Conservation (phyloP, 2,113 vertebrate species). For the Bubo bubo region DNA sequence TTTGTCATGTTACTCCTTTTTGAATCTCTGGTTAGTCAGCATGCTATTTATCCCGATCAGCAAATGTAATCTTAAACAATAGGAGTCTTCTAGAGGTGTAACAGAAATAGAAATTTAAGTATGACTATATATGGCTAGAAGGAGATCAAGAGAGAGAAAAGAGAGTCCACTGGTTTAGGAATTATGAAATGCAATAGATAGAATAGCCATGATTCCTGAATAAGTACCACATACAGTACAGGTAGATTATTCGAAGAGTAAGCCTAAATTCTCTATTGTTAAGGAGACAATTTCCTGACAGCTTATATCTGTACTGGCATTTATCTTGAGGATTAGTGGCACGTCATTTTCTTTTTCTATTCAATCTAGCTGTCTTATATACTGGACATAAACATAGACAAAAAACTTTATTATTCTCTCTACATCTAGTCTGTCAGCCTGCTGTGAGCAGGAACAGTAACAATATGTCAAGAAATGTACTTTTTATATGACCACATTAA, state of each 20-base stretch:
- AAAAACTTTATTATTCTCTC: slow-evolving; percentile 22
- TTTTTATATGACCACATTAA: neutral
- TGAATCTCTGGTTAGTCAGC: neutral
- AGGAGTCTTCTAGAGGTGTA: neutral
- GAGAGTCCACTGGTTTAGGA: neutral
- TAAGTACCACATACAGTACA: neutral
- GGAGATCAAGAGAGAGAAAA: neutral
- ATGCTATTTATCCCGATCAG: neutral
- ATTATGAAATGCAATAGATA: neutral
- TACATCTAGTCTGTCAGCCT: neutral
- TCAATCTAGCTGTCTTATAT: neutral
- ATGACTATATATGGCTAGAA: neutral
- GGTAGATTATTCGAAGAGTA: neutral
- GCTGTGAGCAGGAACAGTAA: neutral
- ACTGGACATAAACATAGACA: slow-evolving; percentile 28
- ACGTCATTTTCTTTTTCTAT: slow-evolving; percentile 37
- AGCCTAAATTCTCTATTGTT: neutral
- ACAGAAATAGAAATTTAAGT: neutral
- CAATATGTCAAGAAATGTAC: neutral
- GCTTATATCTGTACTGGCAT: neutral
- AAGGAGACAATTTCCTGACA: slow-evolving; percentile 14
- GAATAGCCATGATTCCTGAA: neutral
- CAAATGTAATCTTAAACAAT: neutral
- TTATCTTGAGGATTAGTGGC: slow-evolving; percentile 25
- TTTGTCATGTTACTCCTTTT: neutral